Base-by-base conservation (phyloP, 2,888 invertebrate genomes). In the Zonitis immaculata region DNA sequence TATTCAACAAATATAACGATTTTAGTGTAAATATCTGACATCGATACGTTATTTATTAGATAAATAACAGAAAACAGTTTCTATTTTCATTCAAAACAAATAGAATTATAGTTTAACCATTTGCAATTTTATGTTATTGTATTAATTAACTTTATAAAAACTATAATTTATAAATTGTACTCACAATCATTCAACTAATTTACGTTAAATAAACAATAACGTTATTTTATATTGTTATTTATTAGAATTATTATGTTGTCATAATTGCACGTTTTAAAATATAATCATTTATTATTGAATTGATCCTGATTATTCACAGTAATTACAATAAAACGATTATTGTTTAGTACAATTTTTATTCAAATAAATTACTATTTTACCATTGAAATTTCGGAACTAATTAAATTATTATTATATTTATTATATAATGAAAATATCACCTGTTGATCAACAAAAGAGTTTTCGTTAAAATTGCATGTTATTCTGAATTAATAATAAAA, bases 171-270 rank as follows among this genome's bases (percentile, higher is more conserved):
- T n/a, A n/a, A n/a, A n/a, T n/a, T n/a, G 16, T 11, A 48, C 44
- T 35, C 48, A 22, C 20, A 39, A 52, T 49, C 14, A 49, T 43
- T 44, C 35, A 27, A 14, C 44, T 39, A 52, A 53, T 49, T n/a
- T 44, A 45, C 7, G 11, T 26, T 49, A 42, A 53, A 45, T 53
- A 49, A 53, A 45, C 45, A 53, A 49, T 46, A 45, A 20, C 3
- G 3, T 14, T 44, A 48, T 18, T 45, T 16, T 49, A 12, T 42
- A 11, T 16, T 30, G 25, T 50, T 49, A 46, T 49, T 53, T 42
- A 53, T 48, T 45, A 44, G 32, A 16, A 20, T 11, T 3, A 1
- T 3, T 27, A 47, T 42, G 27, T 22, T 47, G 47, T 51, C 39
- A 18, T 26, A 20, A 43, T 27, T 52, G 22, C 12, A n/a, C 44